Conservation (phyloP, 2,113 vertebrate species). For the Psilopsiagon aymara region DNA sequence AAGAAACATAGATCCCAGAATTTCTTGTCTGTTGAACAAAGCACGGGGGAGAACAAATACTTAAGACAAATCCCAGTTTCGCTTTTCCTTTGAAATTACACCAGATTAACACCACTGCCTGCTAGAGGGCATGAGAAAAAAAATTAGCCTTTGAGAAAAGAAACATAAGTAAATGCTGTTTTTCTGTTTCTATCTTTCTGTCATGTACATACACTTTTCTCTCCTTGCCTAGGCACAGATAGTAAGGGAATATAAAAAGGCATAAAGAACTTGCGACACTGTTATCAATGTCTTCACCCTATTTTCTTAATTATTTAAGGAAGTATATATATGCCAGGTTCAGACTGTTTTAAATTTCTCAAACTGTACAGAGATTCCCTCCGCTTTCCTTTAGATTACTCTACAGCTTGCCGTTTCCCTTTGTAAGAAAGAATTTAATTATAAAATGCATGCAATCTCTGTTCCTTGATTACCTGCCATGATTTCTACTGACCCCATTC, state of each 20-base stretch:
- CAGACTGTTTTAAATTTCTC: neutral
- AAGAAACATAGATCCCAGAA: neutral
- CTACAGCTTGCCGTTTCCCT: neutral
- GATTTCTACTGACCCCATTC: neutral
- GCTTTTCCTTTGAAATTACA: neutral
- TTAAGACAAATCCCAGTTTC: neutral
- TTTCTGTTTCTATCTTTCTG: neutral
- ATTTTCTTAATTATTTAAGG: neutral
- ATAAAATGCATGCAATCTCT: neutral
- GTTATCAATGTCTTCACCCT: neutral
- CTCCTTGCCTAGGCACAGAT: neutral
- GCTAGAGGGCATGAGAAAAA: neutral
- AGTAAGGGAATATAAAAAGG: neutral
- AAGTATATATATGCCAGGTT: neutral
- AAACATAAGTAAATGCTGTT: neutral
- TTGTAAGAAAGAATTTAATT: neutral
- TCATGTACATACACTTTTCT: neutral
- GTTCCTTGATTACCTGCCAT: conserved; percentile 22
- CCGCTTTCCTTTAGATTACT: neutral
- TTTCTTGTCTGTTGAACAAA: neutral
- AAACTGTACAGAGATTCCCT: neutral
- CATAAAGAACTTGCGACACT: neutral
- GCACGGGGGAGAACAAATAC: neutral
- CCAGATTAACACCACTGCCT: neutral
- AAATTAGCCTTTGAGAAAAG: neutral